These are phyloP conservation scores for Neelides folsomi DNA, from an alignment of 2,888 invertebrate species.

Conservation along the genomic window DNA sequence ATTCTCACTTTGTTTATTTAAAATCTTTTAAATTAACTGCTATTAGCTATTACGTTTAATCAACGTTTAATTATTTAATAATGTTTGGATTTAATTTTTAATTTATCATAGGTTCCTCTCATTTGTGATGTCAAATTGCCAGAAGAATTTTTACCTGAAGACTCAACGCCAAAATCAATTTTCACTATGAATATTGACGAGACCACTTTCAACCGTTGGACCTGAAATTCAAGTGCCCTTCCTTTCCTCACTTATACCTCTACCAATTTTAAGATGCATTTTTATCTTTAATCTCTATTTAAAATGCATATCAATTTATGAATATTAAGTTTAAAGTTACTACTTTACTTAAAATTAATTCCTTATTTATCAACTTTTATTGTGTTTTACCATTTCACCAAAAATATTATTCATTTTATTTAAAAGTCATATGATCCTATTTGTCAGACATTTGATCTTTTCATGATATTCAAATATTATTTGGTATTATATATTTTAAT, in stretches of 20 bases:
- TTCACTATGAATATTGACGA: slow-evolving; percentile 23
- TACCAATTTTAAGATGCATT: too few species aligned
- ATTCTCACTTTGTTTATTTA: not conserved
- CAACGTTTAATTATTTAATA: not conserved
- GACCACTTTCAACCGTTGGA: slow-evolving; percentile 21
- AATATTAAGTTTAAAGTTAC: too few species aligned
- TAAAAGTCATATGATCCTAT: too few species aligned
- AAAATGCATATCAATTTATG: too few species aligned
- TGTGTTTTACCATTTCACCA: too few species aligned
- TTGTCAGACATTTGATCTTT: too few species aligned
- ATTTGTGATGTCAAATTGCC: slow-evolving; percentile 26
- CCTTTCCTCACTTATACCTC: not conserved
- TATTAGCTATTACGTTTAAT: not conserved
- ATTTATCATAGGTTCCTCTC: slow-evolving; percentile 14
- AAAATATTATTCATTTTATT: too few species aligned
- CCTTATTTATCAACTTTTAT: too few species aligned
- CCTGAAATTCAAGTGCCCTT: slow-evolving; percentile 2
- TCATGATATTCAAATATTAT: too few species aligned
- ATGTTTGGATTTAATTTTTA: not conserved
- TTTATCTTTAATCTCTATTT: too few species aligned
- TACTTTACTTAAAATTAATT: too few species aligned
- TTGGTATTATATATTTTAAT: too few species aligned
- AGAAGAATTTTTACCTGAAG: slow-evolving; percentile 14
- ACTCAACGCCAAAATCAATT: slow-evolving; percentile 26
- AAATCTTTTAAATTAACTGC: not conserved